phyloP scores from a whole-genome alignment of 2,797 vertebrate species.

The Masticophis lateralis region DNA sequence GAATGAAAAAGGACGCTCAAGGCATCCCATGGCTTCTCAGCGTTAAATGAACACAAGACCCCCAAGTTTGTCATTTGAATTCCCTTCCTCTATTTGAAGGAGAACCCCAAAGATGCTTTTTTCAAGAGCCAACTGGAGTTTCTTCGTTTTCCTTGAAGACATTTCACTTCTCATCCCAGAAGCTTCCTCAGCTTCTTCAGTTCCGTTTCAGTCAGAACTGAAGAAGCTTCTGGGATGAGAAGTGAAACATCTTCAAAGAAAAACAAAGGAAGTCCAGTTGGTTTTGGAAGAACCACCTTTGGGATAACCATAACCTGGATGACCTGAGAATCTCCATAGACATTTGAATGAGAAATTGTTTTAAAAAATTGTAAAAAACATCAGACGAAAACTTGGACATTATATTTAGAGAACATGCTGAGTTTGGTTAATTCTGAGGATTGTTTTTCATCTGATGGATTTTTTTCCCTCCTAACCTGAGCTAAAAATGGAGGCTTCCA shows the following conservation, averaged over 20 bases:
- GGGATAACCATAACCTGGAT: not conserved
- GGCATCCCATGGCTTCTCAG: not conserved
- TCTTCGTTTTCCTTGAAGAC: not conserved
- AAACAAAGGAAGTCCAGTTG: no score
- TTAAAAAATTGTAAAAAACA: not conserved
- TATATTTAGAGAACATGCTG: not conserved
- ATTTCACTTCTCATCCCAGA: not conserved
- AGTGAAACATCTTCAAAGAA: no score
- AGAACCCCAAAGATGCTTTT: not conserved
- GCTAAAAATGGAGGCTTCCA: not conserved
- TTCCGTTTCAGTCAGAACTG: not conserved
- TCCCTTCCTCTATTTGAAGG: not conserved
- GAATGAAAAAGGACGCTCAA: not conserved
- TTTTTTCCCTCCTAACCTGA: not conserved
- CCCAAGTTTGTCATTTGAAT: not conserved
- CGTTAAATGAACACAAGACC: not conserved
- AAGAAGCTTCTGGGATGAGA: not conserved
- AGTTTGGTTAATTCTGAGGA: not conserved
- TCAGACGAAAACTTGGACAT: not conserved
- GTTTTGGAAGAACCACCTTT: not conserved
- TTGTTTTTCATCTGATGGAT: not conserved
- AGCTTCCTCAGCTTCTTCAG: not conserved
- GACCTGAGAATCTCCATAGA: not conserved
- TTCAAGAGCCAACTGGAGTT: not conserved
- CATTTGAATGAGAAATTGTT: not conserved